phyloP scores from a whole-genome alignment of 2,113 vertebrate species.

The Paramisgurnus dabryanus region DNA sequence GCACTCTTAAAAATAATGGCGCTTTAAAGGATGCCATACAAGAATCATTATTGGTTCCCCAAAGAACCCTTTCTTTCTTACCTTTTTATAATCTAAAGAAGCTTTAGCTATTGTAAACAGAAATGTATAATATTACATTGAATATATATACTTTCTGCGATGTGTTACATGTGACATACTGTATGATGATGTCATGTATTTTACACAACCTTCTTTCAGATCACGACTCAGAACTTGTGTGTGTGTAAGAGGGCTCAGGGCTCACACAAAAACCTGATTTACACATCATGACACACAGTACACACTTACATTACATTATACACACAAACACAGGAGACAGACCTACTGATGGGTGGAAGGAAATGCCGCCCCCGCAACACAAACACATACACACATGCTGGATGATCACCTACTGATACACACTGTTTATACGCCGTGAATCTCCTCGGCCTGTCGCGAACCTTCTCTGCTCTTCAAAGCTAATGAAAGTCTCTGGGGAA shows the following conservation, averaged over 20 bases:
- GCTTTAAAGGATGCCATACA: too few species aligned
- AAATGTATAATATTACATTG: too few species aligned
- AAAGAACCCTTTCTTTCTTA: too few species aligned
- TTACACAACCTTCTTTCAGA: slow-evolving; percentile 3
- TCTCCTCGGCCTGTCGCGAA: neutral
- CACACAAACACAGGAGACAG: slow-evolving; percentile 26
- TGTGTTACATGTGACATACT: neutral
- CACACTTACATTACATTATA: slow-evolving; percentile 18
- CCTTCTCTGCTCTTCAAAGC: neutral
- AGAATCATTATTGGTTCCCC: too few species aligned
- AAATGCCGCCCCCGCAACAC: slow-evolving; percentile 18
- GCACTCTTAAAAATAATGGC: too few species aligned
- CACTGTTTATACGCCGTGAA: neutral
- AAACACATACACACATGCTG: neutral
- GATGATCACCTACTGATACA: neutral
- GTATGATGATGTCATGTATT: too few species aligned
- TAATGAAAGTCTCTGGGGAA: slow-evolving; percentile 2
- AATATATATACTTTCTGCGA: neutral
- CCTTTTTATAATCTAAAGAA: too few species aligned
- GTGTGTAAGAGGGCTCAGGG: slow-evolving; percentile 7
- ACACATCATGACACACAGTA: slow-evolving; percentile 30
- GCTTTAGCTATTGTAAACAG: too few species aligned
- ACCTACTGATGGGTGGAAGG: slow-evolving; percentile 21
- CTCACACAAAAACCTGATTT: neutral
- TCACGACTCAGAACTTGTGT: neutral